Base-by-base conservation (phyloP, 1,140 invertebrate species). In the Hyphantria cunea region DNA sequence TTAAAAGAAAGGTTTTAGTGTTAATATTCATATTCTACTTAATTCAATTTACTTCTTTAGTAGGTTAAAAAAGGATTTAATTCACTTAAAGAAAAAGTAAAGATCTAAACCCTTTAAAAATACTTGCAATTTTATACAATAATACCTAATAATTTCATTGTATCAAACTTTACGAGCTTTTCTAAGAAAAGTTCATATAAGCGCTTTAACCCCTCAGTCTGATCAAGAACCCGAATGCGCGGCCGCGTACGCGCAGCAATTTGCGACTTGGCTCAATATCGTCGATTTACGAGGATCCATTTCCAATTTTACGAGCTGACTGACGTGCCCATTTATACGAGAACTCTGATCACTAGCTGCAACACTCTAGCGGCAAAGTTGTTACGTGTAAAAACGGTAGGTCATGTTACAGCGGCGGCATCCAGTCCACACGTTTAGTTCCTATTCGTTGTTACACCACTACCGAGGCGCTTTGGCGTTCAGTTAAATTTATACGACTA, bases 301-400 rank as follows among this genome's bases (percentile, higher is more conserved):
- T 82, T 82, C 68, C 73, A 78, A 86, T 84, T 86, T 87, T 85
- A 87, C 62, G 82, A 84, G 69, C 73, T 67, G 54, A 56, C 71
- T 82, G 76, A 79, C 72, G 72, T 66, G 75, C 52, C 76, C 74
- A 78, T 72, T 74, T 72, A 70, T 68, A 74, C 48, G 63, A 66
- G 78, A 72, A 65, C 77, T 71, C 68, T 33, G 60, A 72, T 80
- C 68, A 70, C 70, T 68, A 50, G 67, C 9, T 12, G 53, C 55
- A 63, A 37, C 59, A 49, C 48, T 48, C 44, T 49, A 10, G 13
- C 11, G 32, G n/a, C 41, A 51, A 56, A 56, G 47, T 45, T 41
- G 56, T 47, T 59, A 32, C 17, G 14, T 32, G 41, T n/a, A 44
- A 41, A 45, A 49, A 42, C 14, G 48, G 63, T 55, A 64, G 72